These are phyloP conservation scores for Ptilorrhoa leucosticta DNA, from an alignment of 2,113 vertebrate genomes.

Conservation along the genomic window DNA sequence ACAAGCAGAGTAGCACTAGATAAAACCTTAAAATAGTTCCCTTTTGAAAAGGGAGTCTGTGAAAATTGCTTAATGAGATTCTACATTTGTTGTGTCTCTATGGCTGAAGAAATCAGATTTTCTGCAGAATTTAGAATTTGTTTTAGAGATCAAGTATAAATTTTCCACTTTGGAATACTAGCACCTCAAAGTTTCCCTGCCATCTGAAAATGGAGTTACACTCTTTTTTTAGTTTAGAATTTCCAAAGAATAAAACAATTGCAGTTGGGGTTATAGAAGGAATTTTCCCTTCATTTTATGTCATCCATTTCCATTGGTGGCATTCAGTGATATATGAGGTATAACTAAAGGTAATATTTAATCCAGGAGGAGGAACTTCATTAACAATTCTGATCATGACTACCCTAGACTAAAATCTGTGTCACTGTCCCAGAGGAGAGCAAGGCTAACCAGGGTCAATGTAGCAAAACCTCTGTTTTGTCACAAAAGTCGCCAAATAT, in stretches of 20 bases:
- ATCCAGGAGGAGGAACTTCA: background rate
- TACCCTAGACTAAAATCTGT: background rate
- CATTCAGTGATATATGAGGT: background rate
- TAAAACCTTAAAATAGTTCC: background rate
- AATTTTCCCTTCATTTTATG: background rate
- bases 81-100: background rate
- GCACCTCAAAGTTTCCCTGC: background rate
- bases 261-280: background rate
- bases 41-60: background rate
- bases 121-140: background rate
- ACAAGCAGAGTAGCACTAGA: background rate
- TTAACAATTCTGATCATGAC: background rate
- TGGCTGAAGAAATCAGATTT: background rate
- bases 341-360: background rate
- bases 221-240: background rate
- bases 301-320: background rate
- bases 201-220: background rate
- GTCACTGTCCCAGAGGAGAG: background rate
- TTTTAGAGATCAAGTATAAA: background rate
- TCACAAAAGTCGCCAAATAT: background rate
- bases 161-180: background rate
- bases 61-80: slow-evolving; percentile 10
- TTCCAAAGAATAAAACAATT: background rate
- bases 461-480: background rate
- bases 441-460: background rate